phyloP scores from a whole-genome alignment of 2,888 invertebrate genomes.

The Pterostichus niger region DNA sequence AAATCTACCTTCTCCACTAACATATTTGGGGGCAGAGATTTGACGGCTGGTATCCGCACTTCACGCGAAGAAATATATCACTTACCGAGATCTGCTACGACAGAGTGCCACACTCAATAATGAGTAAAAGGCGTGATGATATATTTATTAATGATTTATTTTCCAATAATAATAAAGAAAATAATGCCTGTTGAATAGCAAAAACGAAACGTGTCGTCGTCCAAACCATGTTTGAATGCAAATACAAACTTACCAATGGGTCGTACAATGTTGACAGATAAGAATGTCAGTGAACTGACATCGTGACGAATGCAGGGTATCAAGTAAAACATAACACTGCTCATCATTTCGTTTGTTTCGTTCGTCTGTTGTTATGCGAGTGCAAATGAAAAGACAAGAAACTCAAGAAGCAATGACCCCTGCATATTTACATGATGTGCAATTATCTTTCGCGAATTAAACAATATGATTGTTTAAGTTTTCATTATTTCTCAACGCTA shows the following conservation, averaged over 20 bases:
- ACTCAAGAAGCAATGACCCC: constrained; percentile 19
- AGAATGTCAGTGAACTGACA: constrained; percentile 61
- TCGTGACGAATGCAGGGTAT: constrained; percentile 44
- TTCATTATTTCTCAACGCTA: background rate
- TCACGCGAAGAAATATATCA: too few species aligned
- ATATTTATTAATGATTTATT: too few species aligned
- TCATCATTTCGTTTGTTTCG: constrained; percentile 14
- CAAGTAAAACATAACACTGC: constrained; percentile 22
- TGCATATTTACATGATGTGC: constrained; percentile 17
- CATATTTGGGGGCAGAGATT: too few species aligned
- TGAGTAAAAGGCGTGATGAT: too few species aligned
- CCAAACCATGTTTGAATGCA: background rate
- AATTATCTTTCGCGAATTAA: constrained; percentile 14
- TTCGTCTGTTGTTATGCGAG: constrained; percentile 7
- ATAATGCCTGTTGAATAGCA: too few species aligned
- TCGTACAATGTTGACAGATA: constrained; percentile 43
- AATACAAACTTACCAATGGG: background rate
- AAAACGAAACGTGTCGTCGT: too few species aligned
- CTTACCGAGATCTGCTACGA: too few species aligned
- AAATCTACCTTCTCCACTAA: too few species aligned
- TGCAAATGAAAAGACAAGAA: constrained; percentile 36
- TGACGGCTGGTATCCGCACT: too few species aligned
- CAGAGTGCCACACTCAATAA: too few species aligned
- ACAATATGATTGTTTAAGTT: background rate
- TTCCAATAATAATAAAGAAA: too few species aligned